phyloP scores from a whole-genome alignment of 2,888 invertebrate species.

The Spicauda simplicius region DNA sequence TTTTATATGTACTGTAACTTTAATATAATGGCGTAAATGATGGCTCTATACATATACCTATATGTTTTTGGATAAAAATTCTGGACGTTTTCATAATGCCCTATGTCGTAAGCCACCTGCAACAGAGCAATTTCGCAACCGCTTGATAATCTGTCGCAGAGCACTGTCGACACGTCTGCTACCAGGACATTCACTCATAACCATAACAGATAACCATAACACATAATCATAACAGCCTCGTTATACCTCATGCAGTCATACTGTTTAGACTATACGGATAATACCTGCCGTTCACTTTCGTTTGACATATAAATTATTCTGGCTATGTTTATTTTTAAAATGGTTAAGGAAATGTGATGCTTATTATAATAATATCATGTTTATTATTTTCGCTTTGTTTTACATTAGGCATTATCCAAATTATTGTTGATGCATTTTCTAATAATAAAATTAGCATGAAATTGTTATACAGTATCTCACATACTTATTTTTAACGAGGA shows the following conservation, averaged over 20 bases:
- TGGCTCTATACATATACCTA: no score
- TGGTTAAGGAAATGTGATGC: not conserved
- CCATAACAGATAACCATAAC: constrained; percentile 13
- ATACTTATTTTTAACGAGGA: no score
- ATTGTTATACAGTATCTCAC: no score
- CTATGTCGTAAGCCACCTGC: not conserved
- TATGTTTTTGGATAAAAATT: no score
- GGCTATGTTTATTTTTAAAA: not conserved
- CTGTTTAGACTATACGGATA: not conserved
- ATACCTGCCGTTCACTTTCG: not conserved
- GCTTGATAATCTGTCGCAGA: constrained; percentile 29
- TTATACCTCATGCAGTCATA: not conserved
- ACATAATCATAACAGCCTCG: constrained; percentile 4
- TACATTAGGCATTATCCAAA: no score
- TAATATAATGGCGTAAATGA: no score
- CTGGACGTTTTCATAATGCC: no score
- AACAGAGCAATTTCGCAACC: constrained; percentile 17
- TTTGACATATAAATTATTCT: not conserved
- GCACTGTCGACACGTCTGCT: constrained; percentile 34
- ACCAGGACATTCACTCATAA: constrained; percentile 24
- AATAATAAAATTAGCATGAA: no score
- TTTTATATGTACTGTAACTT: no score
- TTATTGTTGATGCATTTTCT: no score
- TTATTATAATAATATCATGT: no score
- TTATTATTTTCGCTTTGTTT: no score